Evolutionary conservation across 2,888 invertebrate species (phyloP).

Genomic region (Branchellion lobata): DNA sequence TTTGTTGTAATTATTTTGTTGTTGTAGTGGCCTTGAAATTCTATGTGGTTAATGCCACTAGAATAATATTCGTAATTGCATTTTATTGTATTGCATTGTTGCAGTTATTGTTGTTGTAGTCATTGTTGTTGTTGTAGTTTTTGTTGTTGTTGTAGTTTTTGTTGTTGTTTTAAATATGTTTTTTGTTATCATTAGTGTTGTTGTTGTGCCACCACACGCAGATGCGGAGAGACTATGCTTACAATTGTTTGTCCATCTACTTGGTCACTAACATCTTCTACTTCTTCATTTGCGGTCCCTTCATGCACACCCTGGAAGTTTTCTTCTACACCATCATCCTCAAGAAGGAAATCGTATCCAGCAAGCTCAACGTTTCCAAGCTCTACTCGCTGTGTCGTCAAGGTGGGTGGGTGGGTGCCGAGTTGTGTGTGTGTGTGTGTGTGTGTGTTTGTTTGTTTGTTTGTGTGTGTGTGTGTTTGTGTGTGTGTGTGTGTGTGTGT

Average conservation of each 20-base stretch:
- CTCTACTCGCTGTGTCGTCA: neutral
- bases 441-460: neutral
- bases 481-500: neutral
- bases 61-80: no score
- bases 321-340: constrained; percentile 15
- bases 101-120: no score
- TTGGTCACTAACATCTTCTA: neutral
- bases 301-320: neutral
- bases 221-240: neutral
- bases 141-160: no score
- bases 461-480: neutral
- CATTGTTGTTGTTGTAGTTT: no score
- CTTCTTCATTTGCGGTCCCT: neutral
- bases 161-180: no score
- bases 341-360: neutral
- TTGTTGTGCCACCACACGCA: neutral
- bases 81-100: no score
- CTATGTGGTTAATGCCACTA: no score
- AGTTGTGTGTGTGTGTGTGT: no score
- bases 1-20: no score
- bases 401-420: neutral
- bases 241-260: neutral
- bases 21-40: no score
- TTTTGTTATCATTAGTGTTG: no score
- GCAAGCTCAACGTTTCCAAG: neutral